Conservation (phyloP, 2,888 invertebrate species). For the Agelastica alni region DNA sequence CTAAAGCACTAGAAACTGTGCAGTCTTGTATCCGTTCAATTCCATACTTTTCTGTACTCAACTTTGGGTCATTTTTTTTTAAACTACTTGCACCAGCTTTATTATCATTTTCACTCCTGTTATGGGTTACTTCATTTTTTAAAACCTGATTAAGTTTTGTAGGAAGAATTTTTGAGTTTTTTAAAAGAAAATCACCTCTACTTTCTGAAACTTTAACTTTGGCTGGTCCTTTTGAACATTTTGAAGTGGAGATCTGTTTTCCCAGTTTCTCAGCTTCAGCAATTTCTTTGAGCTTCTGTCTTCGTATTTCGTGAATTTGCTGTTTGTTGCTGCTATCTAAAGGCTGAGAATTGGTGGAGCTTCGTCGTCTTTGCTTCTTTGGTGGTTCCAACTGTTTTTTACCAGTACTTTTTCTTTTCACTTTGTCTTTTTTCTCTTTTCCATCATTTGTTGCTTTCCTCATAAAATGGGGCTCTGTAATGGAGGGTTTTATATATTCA, state of each 20-base stretch:
- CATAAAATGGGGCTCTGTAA: slow-evolving; percentile 41
- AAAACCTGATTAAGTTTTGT: not conserved
- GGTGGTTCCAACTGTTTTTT: slow-evolving; percentile 1
- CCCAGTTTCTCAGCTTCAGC: slow-evolving; percentile 54
- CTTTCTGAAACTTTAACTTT: not conserved
- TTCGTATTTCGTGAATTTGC: slow-evolving; percentile 24
- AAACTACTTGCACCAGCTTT: no score
- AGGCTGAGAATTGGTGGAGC: not conserved
- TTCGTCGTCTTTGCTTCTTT: slow-evolving; percentile 7
- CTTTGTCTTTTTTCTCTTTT: slow-evolving; percentile 2
- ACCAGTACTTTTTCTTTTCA: slow-evolving; percentile 1
- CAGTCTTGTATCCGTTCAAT: slow-evolving; percentile 24
- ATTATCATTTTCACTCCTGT: no score
- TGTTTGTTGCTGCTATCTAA: not conserved
- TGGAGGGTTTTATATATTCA: no score
- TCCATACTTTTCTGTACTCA: no score
- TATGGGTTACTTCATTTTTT: no score
- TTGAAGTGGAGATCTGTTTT: slow-evolving; percentile 40
- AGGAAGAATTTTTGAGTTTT: no score
- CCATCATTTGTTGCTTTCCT: not conserved
- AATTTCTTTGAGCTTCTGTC: slow-evolving; percentile 42
- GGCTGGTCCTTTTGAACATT: not conserved
- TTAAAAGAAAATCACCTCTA: not conserved
- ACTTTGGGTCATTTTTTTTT: no score
- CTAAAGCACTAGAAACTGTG: slow-evolving; percentile 27